Percentiles rank a stretch among this genome's conserved stretches.
Conservation (phyloP, 2,888 invertebrate species). For the Apodemia mormo region DNA sequence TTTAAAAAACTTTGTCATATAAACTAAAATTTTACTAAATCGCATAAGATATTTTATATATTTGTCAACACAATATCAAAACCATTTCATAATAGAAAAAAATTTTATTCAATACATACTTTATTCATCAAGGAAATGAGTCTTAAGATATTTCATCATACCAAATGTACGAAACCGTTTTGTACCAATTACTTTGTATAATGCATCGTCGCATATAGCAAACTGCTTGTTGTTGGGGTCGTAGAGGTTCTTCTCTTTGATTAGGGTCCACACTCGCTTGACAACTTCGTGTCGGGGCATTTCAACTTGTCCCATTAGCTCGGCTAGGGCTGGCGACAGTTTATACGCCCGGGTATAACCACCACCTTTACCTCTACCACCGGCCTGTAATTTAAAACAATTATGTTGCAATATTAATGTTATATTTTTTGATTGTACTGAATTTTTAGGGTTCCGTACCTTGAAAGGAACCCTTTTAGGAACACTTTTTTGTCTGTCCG, state of each 20-base stretch:
- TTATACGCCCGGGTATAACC: constrained; percentile 93
- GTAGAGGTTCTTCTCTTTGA: constrained; percentile 93
- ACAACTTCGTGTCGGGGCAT: constrained; percentile 95
- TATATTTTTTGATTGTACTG: too few relatives aligned
- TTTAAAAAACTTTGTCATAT: too few relatives aligned
- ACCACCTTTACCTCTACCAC: constrained; percentile 82
- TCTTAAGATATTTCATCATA: constrained; percentile 98
- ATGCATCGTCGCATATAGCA: constrained; percentile 95
- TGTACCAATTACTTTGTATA: constrained; percentile 93
- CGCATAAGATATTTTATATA: background rate
- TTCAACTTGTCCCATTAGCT: constrained; percentile 90
- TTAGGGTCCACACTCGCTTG: constrained; percentile 93
- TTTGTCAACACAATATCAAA: constrained; percentile 6
- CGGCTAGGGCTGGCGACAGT: constrained; percentile 91
- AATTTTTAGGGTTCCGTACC: too few relatives aligned
- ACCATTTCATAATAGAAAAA: constrained; percentile 3
- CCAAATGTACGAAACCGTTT: constrained; percentile 97
- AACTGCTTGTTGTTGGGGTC: constrained; percentile 98
- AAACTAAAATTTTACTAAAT: background rate
- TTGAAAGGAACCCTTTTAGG: too few relatives aligned
- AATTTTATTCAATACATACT: constrained; percentile 1
- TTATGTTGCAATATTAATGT: too few relatives aligned
- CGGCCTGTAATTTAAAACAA: constrained; percentile 25
- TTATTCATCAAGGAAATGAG: constrained; percentile 89
- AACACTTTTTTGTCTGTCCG: too few relatives aligned